Percentiles rank a stretch among this genome's conserved stretches.
phyloP scores from a whole-genome alignment of 2,113 vertebrate genomes.

The Ceyx melanurus region DNA sequence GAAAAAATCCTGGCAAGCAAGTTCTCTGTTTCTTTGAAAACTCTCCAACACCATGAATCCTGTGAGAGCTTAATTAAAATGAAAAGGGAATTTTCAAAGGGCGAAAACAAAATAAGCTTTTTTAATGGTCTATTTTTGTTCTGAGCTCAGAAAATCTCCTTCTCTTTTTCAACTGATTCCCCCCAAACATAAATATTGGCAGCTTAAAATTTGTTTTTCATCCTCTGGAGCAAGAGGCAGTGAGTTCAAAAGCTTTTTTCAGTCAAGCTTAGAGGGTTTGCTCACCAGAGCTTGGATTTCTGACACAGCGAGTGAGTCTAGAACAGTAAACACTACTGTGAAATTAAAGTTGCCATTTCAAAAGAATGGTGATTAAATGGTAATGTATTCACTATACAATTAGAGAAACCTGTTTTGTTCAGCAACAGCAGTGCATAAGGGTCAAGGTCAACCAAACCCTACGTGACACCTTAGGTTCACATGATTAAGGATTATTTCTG shows the following conservation, averaged over 20 bases:
- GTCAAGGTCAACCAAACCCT: background rate
- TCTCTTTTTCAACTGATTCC: constrained; percentile 1
- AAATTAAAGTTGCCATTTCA: constrained; percentile 18
- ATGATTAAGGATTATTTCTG: background rate
- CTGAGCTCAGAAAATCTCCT: constrained; percentile 16
- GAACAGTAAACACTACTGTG: constrained; percentile 12
- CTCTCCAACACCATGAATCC: constrained; percentile 49
- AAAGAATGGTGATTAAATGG: constrained; percentile 8
- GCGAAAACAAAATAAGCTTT: constrained; percentile 55
- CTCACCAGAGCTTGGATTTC: constrained; percentile 33
- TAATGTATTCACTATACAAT: background rate
- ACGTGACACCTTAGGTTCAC: background rate
- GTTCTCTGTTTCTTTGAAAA: constrained; percentile 55
- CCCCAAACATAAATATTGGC: constrained; percentile 52
- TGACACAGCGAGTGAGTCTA: constrained; percentile 28
- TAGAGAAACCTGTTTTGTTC: background rate
- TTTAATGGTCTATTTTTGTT: constrained; percentile 43
- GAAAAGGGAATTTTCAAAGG: constrained; percentile 49
- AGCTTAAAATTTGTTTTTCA: constrained; percentile 38
- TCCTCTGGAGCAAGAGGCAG: constrained; percentile 41
- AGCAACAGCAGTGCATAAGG: background rate
- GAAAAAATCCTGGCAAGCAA: constrained; percentile 16
- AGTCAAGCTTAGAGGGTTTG: constrained; percentile 28
- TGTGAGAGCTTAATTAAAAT: constrained; percentile 61
- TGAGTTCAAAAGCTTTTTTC: constrained; percentile 60